Evolutionary conservation across 2,797 vertebrate genomes (phyloP), one percentile per base, ranked within the genome.

Genomic region (Myotis pilosus): DNA sequence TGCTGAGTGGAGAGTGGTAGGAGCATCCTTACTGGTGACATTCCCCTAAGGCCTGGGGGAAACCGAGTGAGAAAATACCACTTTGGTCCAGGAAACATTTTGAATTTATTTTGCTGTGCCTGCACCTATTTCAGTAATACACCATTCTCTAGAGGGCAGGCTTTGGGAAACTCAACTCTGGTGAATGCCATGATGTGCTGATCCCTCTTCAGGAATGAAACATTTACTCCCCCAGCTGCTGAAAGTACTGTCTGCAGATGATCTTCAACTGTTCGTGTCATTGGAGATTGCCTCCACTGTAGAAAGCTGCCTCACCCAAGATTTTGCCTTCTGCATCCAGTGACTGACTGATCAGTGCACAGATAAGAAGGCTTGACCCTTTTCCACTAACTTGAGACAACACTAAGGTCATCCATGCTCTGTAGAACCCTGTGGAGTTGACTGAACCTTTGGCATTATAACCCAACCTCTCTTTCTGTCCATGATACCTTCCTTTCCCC

Each of bases 31-130:
- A 1, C 16, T 38, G 7, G 74, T 38, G 53, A 68, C 49, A 79
- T 75, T 81, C 16, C 64, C 30, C 36, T 53, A 66, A 85, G 38
- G 5, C 53, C 47, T 71, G 11, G 3, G 47, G 16, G 25, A 23
- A 68, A 81, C 69, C 72, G 64, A 92, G 87, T 84, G 28, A 68
- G 66, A 85, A 96, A 93, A 44, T 11, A 69, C 10, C 19, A 60
- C 49, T 94, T 93, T 36, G 51, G 10, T 82, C 15, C 79, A 86
- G 79, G 44, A 94, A 87, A 17, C 23, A 51, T 91, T 92, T 92
- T 91, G 47, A 83, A 84, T 91, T 92, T 78, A 94, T 83, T 95
- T 64, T 87, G 23, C 28, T 91, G 36, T 22, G 20, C 44, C 15
- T 7, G 53, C 74, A 81, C 5, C 38, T 90, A 51, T 36, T 90